phyloP scores from a whole-genome alignment of 2,113 vertebrate genomes.

The Sinocyclocheilus anshuiensis region DNA sequence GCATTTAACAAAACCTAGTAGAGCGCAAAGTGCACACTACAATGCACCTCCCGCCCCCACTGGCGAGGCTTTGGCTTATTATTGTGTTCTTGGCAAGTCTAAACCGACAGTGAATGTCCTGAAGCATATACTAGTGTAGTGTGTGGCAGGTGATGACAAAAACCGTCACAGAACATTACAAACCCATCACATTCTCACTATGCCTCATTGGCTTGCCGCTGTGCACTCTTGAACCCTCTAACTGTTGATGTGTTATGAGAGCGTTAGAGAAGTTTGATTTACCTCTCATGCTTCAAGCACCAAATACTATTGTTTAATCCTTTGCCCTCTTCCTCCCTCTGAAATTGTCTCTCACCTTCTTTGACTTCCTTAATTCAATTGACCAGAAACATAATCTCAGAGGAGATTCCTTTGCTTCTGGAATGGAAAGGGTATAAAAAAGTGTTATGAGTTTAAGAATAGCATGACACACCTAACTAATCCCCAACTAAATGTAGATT shows the following conservation, averaged over 20 bases:
- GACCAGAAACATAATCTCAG: conserved; percentile 18
- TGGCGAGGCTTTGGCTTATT: conserved; percentile 39
- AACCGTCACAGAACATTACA: conserved; percentile 49
- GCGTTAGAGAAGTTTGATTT: background rate
- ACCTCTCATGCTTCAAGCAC: conserved; percentile 13
- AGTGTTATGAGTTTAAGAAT: background rate
- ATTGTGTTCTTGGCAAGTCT: conserved; percentile 29
- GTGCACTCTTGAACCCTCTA: conserved; percentile 18
- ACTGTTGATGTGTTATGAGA: conserved; percentile 25
- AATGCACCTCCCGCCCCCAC: conserved; percentile 30
- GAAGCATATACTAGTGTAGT: conserved; percentile 40
- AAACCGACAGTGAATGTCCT: conserved; percentile 40
- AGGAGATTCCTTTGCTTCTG: background rate
- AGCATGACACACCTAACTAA: background rate
- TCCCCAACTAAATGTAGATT: background rate
- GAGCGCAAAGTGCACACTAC: conserved; percentile 29
- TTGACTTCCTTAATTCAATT: conserved; percentile 21
- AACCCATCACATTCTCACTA: conserved; percentile 47
- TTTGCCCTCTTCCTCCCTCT: background rate
- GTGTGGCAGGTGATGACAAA: conserved; percentile 36
- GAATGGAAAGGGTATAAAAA: background rate
- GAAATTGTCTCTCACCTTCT: conserved; percentile 6
- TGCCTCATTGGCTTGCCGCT: conserved; percentile 39
- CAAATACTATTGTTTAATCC: conserved; percentile 23
- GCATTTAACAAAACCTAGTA: conserved; percentile 35